phyloP scores from a whole-genome alignment of 1,140 invertebrate species.

The Brachionus calyciflorus region DNA sequence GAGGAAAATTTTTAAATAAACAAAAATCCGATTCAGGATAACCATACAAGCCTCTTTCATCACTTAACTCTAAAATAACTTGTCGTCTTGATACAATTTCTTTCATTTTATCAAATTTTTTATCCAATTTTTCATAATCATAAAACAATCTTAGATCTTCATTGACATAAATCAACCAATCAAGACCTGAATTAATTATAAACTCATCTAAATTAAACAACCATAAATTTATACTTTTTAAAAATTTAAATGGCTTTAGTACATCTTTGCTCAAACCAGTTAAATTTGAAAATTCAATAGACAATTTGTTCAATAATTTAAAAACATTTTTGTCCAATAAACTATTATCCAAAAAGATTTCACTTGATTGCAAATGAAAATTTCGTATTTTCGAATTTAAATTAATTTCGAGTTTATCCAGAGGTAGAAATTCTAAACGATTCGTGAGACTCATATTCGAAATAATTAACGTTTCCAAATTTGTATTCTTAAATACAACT shows the following conservation, averaged over 20 bases:
- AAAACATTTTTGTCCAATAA: slow-evolving; percentile 23
- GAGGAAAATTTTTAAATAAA: slow-evolving; percentile 42
- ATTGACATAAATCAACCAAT: slow-evolving; percentile 8
- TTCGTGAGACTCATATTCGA: background rate
- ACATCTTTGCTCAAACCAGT: background rate
- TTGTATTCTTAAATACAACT: background rate
- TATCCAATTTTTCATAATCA: background rate
- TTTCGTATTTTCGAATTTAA: background rate
- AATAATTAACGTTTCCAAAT: background rate
- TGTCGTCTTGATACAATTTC: background rate
- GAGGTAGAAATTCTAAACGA: background rate
- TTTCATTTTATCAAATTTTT: background rate
- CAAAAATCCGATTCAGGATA: slow-evolving; percentile 37
- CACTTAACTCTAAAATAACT: background rate
- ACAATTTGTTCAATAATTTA: slow-evolving; percentile 1
- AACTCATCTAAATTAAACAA: slow-evolving; percentile 26
- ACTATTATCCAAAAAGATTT: background rate
- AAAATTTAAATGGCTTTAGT: background rate
- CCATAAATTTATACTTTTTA: slow-evolving; percentile 1
- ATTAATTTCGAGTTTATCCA: background rate
- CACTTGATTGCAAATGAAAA: slow-evolving; percentile 4
- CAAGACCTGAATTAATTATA: background rate
- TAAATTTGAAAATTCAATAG: slow-evolving; percentile 26
- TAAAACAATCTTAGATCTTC: background rate
- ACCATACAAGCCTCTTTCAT: background rate